A percentile compares a stretch with the other conserved stretches of the same genome.
These are phyloP conservation scores for Pteropus rufus DNA, from an alignment of 2,797 vertebrate species.

Conservation along the genomic window DNA sequence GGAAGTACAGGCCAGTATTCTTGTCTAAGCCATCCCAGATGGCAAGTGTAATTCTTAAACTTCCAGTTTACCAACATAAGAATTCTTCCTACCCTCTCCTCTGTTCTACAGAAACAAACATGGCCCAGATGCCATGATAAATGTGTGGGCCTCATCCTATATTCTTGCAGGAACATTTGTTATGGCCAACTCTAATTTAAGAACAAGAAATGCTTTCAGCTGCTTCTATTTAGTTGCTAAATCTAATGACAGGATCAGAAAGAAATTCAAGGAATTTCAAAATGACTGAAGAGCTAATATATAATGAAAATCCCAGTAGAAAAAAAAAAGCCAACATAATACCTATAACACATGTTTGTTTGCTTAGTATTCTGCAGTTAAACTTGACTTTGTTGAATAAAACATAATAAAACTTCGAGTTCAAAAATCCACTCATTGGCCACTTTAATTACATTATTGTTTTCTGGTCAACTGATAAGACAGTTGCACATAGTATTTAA, in stretches of 20 bases:
- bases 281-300: not conserved
- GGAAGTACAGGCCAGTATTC: not conserved
- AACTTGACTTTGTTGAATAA: not conserved
- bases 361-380: not conserved
- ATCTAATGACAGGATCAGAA: constrained; percentile 45
- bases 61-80: constrained; percentile 58
- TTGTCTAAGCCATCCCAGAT: constrained; percentile 45
- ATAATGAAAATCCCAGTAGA: not conserved
- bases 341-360: not conserved
- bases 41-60: constrained; percentile 39
- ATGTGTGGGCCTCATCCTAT: constrained; percentile 40
- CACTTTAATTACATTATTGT: not conserved
- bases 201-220: constrained; percentile 52
- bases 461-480: not conserved
- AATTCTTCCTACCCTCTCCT: constrained; percentile 28
- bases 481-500: not conserved
- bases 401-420: not conserved
- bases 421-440: not conserved
- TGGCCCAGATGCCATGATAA: constrained; percentile 40
- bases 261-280: constrained; percentile 43
- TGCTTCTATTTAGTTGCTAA: constrained; percentile 62
- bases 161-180: constrained; percentile 51
- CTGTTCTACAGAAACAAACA: constrained; percentile 51
- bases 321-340: not conserved
- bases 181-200: constrained; percentile 64